Base-by-base conservation (phyloP, 2,888 invertebrate genomes). In the Plebejus anna region DNA sequence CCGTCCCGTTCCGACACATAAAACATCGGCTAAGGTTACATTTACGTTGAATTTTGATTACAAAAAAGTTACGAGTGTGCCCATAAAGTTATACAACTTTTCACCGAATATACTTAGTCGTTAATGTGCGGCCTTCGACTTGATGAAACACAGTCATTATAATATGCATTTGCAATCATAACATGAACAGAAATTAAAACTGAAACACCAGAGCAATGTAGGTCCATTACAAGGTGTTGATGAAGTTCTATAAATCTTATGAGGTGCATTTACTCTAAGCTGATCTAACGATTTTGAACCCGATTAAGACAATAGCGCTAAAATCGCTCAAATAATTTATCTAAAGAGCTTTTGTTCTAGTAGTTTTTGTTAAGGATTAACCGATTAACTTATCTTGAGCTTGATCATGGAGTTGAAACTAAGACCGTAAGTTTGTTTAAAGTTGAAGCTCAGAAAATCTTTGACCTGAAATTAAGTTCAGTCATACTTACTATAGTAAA, bases 1-100 rank as follows among this genome's bases (percentile, higher is more conserved):
- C 84, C 83, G 84, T 83, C 83, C 82, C 86, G 85, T 82, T 84
- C 83, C 85, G 32, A 51, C 42, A 77, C 75, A 75, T 77, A 75
- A 77, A 75, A 75, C 61, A 76, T 66, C 73, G 72, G 13, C 36
- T 75, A 73, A 51, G 73, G 73, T 73, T 73, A 55, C 73, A 47
- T 72, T 73, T 73, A 55, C 73, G 73, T 75, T n/a, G 73, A 75
- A 73, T 32, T 38, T 42, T 70, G 75, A 73, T 57, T 55, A 73
- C 70, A 75, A 77, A 75, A 42, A 75, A 75, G 75, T 75, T 75
- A 77, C 75, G 55, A 75, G 59, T 47, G 66, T 36, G 75, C 61
- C 61, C 47, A 59, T 72, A 57, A 76, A 76, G 76, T 75, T 22
- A 70, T 59, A 73, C 16, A 73, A 51, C 73, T 73, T 73, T 73